Evolutionary conservation across 2,113 vertebrate genomes (phyloP).

Genomic region (Stigmatopora nigra): DNA sequence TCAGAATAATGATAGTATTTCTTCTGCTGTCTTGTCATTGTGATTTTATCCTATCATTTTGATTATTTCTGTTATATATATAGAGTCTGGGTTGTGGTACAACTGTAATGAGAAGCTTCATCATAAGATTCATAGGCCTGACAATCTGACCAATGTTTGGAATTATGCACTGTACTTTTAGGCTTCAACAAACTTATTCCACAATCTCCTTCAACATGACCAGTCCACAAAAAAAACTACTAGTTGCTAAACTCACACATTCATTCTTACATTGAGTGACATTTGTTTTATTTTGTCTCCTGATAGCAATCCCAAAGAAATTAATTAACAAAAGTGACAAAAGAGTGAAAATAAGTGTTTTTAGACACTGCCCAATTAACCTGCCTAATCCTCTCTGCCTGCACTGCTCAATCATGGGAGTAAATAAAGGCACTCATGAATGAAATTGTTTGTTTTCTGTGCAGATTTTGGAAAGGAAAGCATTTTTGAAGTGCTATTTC

Average conservation of each 20-base stretch:
- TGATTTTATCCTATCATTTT: conserved; percentile 70
- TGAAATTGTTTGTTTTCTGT: conserved; percentile 85
- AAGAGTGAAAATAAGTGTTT: conserved; percentile 76
- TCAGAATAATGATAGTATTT: conserved; percentile 69
- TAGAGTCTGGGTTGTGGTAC: conserved; percentile 63
- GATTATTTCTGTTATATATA: conserved; percentile 74
- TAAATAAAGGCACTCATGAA: conserved; percentile 88
- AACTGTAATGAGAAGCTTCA: conserved; percentile 71
- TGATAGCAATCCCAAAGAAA: conserved; percentile 71
- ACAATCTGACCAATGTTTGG: conserved; percentile 55
- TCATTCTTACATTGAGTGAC: conserved; percentile 3
- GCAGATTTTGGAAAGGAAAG: conserved; percentile 70
- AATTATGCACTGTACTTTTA: conserved; percentile 35
- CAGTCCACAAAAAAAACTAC: conserved; percentile 18
- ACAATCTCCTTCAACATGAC: conserved; percentile 36
- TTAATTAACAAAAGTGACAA: conserved; percentile 85
- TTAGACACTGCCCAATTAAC: conserved; percentile 87
- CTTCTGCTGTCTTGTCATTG: conserved; percentile 49
- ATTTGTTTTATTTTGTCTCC: conserved; percentile 19
- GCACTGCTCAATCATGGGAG: conserved; percentile 79
- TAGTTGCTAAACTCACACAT: conserved; percentile 13
- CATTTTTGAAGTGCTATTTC: conserved; percentile 62
- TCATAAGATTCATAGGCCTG: conserved; percentile 62
- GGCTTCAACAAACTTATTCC: conserved; percentile 50
- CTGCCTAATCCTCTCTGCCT: conserved; percentile 80